Base-by-base conservation (phyloP, 2,888 invertebrate genomes). In the Embidobia sp. region DNA sequence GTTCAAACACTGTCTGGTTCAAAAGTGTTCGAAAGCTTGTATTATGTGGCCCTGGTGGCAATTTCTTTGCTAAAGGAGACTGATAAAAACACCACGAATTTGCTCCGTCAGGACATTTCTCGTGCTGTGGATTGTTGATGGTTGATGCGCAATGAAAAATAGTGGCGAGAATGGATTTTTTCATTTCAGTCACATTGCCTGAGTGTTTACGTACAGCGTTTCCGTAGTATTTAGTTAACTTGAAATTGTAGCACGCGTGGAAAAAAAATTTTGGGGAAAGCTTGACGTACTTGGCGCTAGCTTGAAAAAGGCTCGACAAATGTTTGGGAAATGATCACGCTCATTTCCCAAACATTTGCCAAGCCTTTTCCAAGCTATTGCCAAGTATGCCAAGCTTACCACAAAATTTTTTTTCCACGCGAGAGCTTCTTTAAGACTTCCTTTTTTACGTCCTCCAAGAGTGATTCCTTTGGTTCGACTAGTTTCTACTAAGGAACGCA, bases 71-170 rank as follows among this genome's bases (percentile, higher is more conserved):
- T 8, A 19, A 5, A 8, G 51, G 35, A 16, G 22, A 11, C 13
- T 33, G 18, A 27, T 37, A 55, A 26, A 57, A 57, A 18, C 42
- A 42, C 42, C 37, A 57, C 0, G 57, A 42, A 29, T 57, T 8
- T 2, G 15, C 0, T 3, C 42, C 57, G 1, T 3, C 2, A 40
- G 57, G 42, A 29, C 57, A 40, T 13, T 42, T 42, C 3, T 42
- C 42, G 13, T 57, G 57, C 0, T 57, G 15, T 6, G 29, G 40
- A 3, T 37, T n/a, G 2, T 57, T 19, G 10, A 42, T 42, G 4
- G 40, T 57, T 6, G 57, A 57, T 11, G 57, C 18, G 11, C 42
- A 57, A 13, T 57, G 59, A 16, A 35, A 19, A 35, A 51, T 51
- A 7, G 11, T 22, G 1, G 51, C 22, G 11, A 8, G 16, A 33